Evolutionary conservation across 2,888 invertebrate genomes (phyloP), one percentile per base, ranked within the genome.

Genomic region (Drosophila prostipennis): DNA sequence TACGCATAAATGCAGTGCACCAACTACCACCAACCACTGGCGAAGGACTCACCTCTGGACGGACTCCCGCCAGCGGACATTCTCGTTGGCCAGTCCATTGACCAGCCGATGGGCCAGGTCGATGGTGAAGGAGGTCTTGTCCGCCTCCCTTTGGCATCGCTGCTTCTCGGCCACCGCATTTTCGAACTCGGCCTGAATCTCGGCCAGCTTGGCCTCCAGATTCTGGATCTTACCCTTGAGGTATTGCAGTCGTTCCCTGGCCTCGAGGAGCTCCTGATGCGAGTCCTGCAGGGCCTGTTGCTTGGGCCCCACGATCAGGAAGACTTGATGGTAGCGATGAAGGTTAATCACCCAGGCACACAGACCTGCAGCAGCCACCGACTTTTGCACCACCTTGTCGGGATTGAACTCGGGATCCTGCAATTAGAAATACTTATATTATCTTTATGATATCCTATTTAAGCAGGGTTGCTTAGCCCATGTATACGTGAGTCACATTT

Each of bases 271-370:
- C 87, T 98, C 98, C 5, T 95, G 94, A 85, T 98, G 98, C 10
- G 98, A 98, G 74, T 96, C 96, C 46, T 95, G 95, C 37, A 98
- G 93, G 0, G 98, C 98, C 74, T 94, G 94, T 86, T 98, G 93
- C 89, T 99, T 98, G 42, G 98, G 98, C 85, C 98, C 98, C 0
- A 98, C 98, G 48, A 97, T 96, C 61, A 96, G 96, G 92, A 96
- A 98, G 43, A 98, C 96, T 74, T 97, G 96, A 92, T 97, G 96
- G 93, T 97, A 98, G 86, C 94, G 96, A 90, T 96, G 93, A 78
- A 98, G 96, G 92, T 98, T 99, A 78, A 97, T 96, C 5, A 97
- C 98, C 98, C 98, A 99, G 10, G 98, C 95, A 90, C 98, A 98
- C 2, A 99, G 93, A 3, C 98, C 97, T 52, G 98, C 97, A 19